Evolutionary conservation across 2,888 invertebrate species (phyloP), one percentile per base, ranked within the genome.

Genomic region (Mesorhabditis sp.): DNA sequence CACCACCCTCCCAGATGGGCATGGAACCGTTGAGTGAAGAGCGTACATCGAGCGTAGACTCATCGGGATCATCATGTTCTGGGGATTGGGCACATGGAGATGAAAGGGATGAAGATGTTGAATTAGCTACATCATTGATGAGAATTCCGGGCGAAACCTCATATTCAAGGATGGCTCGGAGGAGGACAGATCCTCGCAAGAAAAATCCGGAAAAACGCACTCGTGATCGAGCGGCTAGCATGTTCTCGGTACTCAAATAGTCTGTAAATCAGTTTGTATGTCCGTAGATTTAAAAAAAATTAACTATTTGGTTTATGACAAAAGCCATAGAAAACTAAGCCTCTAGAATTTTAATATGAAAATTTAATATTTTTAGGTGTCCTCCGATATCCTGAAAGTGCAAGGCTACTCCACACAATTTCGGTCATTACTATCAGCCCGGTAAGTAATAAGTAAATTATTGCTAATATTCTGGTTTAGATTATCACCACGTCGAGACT

Each of bases 401-500:
- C 79, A 80, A 62, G 84, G 84, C 45, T 84, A 85, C 73, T 80
- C 84, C 4, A 80, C 82, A 70, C 84, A 85, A 69, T 84, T 83
- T 68, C 81, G 82, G 6, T 80, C 80, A 44, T 73, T 84, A 5
- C 75, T 84, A 41, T 78, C 83, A 5, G 78, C 80, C 13, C 66
- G 74, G 13, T 75, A 13, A 50, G 58, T n/a, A 62, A n/a, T 28
- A 7, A 62, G 41, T 7, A 62, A 28, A 7, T 28, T 62, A 7
- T 62, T 62, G n/a, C 28, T 7, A 7, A 62, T n/a, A 50, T 13
- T 50, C 58, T 50, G 10, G 10, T 50, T 13, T 50, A 50, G 58
- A 50, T 50, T 77, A 61, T 74, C 80, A 15, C 78, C 75, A 5
- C 58, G 82, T 4, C 70, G 82, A 4, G 80, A 81, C 62, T 77